Conservation (phyloP, 2,797 vertebrate species). For the Chelidonichthys spinosus region DNA sequence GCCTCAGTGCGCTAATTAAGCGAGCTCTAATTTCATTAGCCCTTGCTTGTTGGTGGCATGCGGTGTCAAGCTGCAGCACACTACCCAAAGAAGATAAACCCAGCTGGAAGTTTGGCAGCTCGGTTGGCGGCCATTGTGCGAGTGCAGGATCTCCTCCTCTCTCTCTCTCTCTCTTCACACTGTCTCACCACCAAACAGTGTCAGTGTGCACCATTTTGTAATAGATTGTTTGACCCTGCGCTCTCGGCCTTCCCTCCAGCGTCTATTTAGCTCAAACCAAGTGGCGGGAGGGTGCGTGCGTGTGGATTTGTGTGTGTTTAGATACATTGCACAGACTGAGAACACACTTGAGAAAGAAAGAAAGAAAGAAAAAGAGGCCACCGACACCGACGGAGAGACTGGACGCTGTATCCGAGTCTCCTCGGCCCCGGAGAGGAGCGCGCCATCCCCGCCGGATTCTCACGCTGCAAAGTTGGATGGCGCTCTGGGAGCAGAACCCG, state of each 20-base stretch:
- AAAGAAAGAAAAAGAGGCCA: conserved; percentile 38
- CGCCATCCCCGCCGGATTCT: conserved; percentile 77
- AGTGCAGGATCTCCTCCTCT: conserved; percentile 45
- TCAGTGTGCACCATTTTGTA: conserved; percentile 43
- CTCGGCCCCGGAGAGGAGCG: conserved; percentile 52
- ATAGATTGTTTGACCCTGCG: conserved; percentile 48
- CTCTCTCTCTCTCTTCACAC: conserved; percentile 21
- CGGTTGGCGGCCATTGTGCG: conserved; percentile 58
- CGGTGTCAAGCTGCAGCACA: conserved; percentile 78
- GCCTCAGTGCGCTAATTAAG: conserved; percentile 83
- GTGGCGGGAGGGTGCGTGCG: conserved; percentile 41
- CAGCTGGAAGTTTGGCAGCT: conserved; percentile 73
- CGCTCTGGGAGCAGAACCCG: conserved; percentile 79
- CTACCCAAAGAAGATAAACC: conserved; percentile 72
- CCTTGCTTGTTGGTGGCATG: conserved; percentile 73
- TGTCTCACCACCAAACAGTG: conserved; percentile 47
- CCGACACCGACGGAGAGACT: conserved; percentile 47
- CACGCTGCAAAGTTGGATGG: conserved; percentile 83
- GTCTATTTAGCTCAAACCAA: conserved; percentile 59
- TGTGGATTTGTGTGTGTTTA: conserved; percentile 59
- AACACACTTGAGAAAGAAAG: conserved; percentile 66
- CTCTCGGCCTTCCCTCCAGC: conserved; percentile 38
- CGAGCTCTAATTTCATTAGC: conserved; percentile 86
- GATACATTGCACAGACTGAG: conserved; percentile 53
- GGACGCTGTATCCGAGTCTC: conserved; percentile 48